A percentile compares a stretch with the other conserved stretches of the same genome.
Evolutionary conservation across 1,140 invertebrate genomes (phyloP).

Genomic region (Saccostrea echinata): DNA sequence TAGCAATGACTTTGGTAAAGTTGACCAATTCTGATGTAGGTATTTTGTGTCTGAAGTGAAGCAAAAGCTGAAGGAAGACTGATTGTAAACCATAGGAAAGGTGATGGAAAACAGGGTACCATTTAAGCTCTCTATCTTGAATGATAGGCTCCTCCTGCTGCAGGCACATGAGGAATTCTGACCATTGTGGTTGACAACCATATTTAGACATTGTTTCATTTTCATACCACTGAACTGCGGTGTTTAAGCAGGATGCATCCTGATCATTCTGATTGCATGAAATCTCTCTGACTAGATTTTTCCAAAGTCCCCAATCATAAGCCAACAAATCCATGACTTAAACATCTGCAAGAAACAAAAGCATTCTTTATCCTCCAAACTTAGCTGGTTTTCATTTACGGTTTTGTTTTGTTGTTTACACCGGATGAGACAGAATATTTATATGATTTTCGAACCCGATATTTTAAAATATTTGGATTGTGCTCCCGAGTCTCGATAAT

Average conservation of each 20-base stretch:
- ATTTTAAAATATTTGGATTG: no score
- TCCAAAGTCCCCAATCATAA: slow-evolving; percentile 1
- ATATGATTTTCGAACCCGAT: no score
- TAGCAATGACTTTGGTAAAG: neutral
- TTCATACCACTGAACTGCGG: slow-evolving; percentile 23
- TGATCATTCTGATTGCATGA: neutral
- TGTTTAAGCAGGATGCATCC: neutral
- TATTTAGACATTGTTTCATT: neutral
- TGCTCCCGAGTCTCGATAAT: no score
- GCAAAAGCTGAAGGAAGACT: neutral
- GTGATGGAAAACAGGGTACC: neutral
- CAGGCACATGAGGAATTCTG: neutral
- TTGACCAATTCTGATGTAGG: neutral
- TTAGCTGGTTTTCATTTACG: no score
- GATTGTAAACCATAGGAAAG: neutral
- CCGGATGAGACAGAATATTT: no score
- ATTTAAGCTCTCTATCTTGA: neutral
- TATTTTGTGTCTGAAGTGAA: slow-evolving; percentile 10
- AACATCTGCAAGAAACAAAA: neutral
- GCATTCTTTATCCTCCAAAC: no score
- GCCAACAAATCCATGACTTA: neutral
- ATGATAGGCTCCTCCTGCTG: neutral
- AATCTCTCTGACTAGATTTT: neutral
- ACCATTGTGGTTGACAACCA: neutral
- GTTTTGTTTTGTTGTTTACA: no score